Conservation (phyloP, 2,888 invertebrate genomes). For the Hyalella azteca region DNA sequence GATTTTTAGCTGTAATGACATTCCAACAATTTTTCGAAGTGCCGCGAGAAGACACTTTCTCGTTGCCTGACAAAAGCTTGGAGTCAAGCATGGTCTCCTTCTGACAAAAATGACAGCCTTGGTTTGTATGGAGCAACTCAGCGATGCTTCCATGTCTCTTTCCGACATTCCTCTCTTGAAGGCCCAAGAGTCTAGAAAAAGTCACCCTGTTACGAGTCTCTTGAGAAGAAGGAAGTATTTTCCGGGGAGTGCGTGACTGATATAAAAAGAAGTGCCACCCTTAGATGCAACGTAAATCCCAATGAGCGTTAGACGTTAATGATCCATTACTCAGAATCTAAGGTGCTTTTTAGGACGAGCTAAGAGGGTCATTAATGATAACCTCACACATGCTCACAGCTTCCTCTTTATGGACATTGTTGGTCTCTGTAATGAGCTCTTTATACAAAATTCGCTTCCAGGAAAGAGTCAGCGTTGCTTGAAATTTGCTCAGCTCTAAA, state of each 20-base stretch:
- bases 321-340: constrained; percentile 36
- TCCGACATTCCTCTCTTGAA: constrained; percentile 2
- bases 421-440: not conserved
- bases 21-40: not conserved
- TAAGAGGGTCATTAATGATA: constrained; percentile 36
- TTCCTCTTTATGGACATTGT: not conserved
- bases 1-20: too few relatives aligned
- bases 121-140: not conserved
- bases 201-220: constrained; percentile 26
- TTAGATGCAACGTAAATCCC: constrained; percentile 34
- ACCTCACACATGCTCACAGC: constrained; percentile 30
- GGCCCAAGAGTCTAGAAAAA: not conserved
- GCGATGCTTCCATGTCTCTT: not conserved
- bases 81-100: not conserved
- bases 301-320: constrained; percentile 32
- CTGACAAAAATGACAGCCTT: not conserved
- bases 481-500: too few relatives aligned
- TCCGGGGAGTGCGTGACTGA: constrained; percentile 29
- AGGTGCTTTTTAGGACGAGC: constrained; percentile 28
- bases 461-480: not conserved
- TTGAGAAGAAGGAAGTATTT: constrained; percentile 27
- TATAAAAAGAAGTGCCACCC: constrained; percentile 35
- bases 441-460: not conserved
- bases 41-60: not conserved
- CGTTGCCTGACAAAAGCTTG: not conserved